phyloP scores from a whole-genome alignment of 2,797 vertebrate species.

The Acanthurus leucopareius region DNA sequence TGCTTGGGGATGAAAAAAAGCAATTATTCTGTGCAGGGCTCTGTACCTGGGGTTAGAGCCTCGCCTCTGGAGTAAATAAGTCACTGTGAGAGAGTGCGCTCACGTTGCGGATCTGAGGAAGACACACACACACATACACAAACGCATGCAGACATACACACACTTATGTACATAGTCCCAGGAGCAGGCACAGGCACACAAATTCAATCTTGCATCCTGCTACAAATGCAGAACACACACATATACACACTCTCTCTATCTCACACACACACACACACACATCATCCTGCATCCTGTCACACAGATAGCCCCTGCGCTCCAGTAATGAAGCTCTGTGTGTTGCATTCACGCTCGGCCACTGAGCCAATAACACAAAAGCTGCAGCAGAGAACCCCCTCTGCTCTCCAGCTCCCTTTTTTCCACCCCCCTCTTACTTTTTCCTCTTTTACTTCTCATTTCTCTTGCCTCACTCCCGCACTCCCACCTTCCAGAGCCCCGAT shows the following conservation, averaged over 20 bases:
- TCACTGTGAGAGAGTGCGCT: slow-evolving; percentile 73
- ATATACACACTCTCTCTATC: neutral
- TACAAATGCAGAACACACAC: slow-evolving; percentile 69
- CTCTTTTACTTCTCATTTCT: slow-evolving; percentile 39
- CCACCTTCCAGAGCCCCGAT: slow-evolving; percentile 57
- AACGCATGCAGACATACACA: slow-evolving; percentile 31
- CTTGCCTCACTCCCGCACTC: slow-evolving; percentile 10
- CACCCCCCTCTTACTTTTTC: slow-evolving; percentile 16
- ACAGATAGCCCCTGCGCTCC: slow-evolving; percentile 62
- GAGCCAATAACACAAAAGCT: slow-evolving; percentile 75
- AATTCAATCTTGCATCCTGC: slow-evolving; percentile 75
- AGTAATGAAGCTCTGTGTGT: slow-evolving; percentile 79
- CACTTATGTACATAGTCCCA: slow-evolving; percentile 42
- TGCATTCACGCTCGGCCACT: slow-evolving; percentile 72
- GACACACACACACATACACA: slow-evolving; percentile 39
- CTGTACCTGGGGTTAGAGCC: slow-evolving; percentile 80
- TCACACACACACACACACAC: slow-evolving; percentile 17
- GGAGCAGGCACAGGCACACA: slow-evolving; percentile 53
- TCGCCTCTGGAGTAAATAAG: slow-evolving; percentile 82
- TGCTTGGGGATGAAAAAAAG: slow-evolving; percentile 72
- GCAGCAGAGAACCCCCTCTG: slow-evolving; percentile 51
- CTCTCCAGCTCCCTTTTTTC: slow-evolving; percentile 24
- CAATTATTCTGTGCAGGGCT: slow-evolving; percentile 80
- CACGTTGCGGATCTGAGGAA: slow-evolving; percentile 60
- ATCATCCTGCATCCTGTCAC: slow-evolving; percentile 62